Evolutionary conservation across 2,113 vertebrate species (phyloP), one percentile per base, ranked within the genome.

Genomic region (Melanostigma gelatinosum): DNA sequence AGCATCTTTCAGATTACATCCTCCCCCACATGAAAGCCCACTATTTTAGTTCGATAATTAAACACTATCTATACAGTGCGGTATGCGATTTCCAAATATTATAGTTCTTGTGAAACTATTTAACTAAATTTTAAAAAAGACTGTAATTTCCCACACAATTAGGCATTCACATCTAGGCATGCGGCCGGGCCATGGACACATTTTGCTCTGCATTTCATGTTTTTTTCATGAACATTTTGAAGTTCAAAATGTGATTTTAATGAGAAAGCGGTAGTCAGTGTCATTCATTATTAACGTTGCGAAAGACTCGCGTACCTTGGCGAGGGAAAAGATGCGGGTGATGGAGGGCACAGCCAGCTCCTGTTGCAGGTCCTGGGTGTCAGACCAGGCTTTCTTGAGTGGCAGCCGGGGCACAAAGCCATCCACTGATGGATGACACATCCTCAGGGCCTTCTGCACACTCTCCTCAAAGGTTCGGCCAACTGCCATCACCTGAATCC

Each of bases 401-500:
- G 97, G 97, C 79, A 99, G 95, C 12, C 79, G 91, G 11, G 97
- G 84, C 62, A 95, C 91, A 68, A 98, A 99, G 55, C 97, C 98
- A 65, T 97, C 96, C 52, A 97, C 94, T 2, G 97, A 98, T 0
- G 97, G 97, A 85, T 99, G 96, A 81, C 97, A 98, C 98, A 99
- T 99, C 73, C 97, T 94, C 80, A 99, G 90, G 58, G 98, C 97
- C 87, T 99, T 99, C 84, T 99, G 97, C 80, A 99, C 94, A 83
- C 97, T 98, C 90, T 99, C 98, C 71, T 99, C 97, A 85, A 99
- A 98, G 0, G 97, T 97, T n/a, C 97, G 96, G 0, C 97, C 97
- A 4, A 99, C 95, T 4, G 97, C 97, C 97, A 98, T 98, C 75
- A 98, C 97, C 97, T 99, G 89, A 68, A 84, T 61, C 54, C 82